Base-by-base conservation (phyloP, 2,888 invertebrate genomes). In the Caenorhabditis afra region DNA sequence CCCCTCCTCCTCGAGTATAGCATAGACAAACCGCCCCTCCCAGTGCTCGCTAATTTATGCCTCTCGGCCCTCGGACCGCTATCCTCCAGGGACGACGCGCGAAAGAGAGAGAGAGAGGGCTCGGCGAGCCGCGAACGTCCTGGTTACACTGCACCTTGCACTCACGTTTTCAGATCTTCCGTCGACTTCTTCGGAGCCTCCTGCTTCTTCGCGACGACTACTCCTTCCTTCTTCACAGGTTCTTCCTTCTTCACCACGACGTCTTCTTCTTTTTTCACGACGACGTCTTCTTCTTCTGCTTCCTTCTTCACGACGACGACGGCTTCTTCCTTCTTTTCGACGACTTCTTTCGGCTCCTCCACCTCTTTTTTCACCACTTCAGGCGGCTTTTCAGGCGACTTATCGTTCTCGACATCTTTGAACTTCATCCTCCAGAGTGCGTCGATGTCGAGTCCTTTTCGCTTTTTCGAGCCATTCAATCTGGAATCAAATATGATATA, bases 371-470 rank as follows among this genome's bases (percentile, higher is more conserved):
- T 44, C 2, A 44, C 22, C 18, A 47, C 59, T 47, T 61, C 37
- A 4, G 23, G n/a, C 12, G 29, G 16, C 12, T 59, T 59, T 18
- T 59, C 66, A 37, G 66, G 66, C 7, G 66, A 66, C 23, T 66
- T 57, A 2, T 35, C 57, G 20, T 64, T 71, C 14, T 71, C 61
- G 8, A 64, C 71, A 29, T 70, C 68, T 37, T 78, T 71, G 22
- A 78, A 62, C 29, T 75, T 75, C 57, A 71, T 75, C 50, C 70
- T 70, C 79, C 79, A 80, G 2, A 80, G 18, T 4, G 75, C 79
- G 22, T 80, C 79, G 12, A 80, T 74, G 20, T 80, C 79, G 3
- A 80, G 52, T 12, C 58, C 70, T 61, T 62, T 64, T 4, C 75
- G 68, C 16, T 75, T 80, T 55, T 71, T 75, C 0, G 52, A 64